Conservation (phyloP, 2,113 vertebrate species). For the Gymnogyps californianus region DNA sequence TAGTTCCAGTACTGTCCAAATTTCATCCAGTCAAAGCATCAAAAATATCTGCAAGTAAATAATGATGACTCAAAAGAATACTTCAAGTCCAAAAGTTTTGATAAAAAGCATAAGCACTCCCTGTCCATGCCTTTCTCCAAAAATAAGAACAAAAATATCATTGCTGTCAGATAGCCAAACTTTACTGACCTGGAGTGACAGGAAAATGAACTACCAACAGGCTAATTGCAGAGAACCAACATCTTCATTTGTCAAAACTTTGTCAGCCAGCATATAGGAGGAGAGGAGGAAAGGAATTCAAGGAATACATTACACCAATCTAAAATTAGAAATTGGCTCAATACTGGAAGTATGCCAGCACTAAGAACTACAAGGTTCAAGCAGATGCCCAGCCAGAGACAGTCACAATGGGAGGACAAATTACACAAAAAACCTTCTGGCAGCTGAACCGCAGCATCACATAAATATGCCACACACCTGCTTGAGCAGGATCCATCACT, state of each 20-base stretch:
- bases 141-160: not conserved
- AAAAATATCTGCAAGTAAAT: not conserved
- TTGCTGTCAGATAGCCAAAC: constrained; percentile 29
- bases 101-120: not conserved
- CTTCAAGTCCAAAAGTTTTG: not conserved
- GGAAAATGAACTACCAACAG: constrained; percentile 24
- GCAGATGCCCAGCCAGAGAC: constrained; percentile 28
- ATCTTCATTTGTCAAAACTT: constrained; percentile 38
- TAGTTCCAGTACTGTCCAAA: not conserved
- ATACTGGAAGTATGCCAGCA: constrained; percentile 12
- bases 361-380: constrained; percentile 16
- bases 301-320: constrained; percentile 21
- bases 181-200: not conserved
- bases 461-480: not conserved
- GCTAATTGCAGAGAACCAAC: constrained; percentile 37
- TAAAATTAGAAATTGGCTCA: constrained; percentile 31
- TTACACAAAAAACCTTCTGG: constrained; percentile 8
- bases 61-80: not conserved
- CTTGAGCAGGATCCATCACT: not conserved
- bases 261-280: constrained; percentile 11
- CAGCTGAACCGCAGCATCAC: not conserved
- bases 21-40: not conserved
- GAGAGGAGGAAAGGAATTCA: not conserved
- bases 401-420: constrained; percentile 24
- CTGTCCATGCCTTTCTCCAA: not conserved